Conservation (phyloP, 92 coral and sea anemone genomes). For the Chrysogorgia sp. region DNA sequence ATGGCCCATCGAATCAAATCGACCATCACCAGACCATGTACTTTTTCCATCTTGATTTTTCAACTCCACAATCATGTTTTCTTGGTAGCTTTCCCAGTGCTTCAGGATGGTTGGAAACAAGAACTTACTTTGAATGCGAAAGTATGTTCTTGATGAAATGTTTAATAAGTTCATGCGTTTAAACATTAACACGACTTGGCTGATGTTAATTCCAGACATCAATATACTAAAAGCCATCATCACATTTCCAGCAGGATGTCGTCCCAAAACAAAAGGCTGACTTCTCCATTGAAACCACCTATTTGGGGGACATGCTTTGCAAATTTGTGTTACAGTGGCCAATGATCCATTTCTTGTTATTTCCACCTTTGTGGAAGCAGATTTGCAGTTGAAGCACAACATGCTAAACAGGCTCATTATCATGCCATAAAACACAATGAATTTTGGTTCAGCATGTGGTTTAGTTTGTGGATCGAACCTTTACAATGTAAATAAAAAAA, state of each 20-base stretch:
- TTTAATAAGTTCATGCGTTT: slow-evolving; percentile 15
- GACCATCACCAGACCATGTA: slow-evolving; percentile 34
- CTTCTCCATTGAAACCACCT: background rate
- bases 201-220: slow-evolving; percentile 20
- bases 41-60: background rate
- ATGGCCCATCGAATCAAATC: slow-evolving; percentile 44
- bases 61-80: background rate
- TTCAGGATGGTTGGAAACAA: slow-evolving; percentile 16
- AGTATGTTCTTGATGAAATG: slow-evolving; percentile 16
- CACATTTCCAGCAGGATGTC: slow-evolving; percentile 33
- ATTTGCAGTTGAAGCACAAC: slow-evolving; percentile 28
- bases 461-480: slow-evolving; percentile 7
- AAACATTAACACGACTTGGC: slow-evolving; percentile 12
- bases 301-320: background rate
- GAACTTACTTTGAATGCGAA: slow-evolving; percentile 8
- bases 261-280: slow-evolving; percentile 19
- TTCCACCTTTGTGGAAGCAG: background rate
- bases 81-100: slow-evolving; percentile 15
- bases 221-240: no score
- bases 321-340: slow-evolving; percentile 29
- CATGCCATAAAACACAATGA: slow-evolving; percentile 13
- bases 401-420: background rate
- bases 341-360: slow-evolving; percentile 12
- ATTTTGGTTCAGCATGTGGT: slow-evolving; percentile 3
- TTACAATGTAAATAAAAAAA: background rate